Evolutionary conservation across 2,797 vertebrate species (phyloP), one percentile per base, ranked within the genome.

Genomic region (Cryptoprocta ferox): DNA sequence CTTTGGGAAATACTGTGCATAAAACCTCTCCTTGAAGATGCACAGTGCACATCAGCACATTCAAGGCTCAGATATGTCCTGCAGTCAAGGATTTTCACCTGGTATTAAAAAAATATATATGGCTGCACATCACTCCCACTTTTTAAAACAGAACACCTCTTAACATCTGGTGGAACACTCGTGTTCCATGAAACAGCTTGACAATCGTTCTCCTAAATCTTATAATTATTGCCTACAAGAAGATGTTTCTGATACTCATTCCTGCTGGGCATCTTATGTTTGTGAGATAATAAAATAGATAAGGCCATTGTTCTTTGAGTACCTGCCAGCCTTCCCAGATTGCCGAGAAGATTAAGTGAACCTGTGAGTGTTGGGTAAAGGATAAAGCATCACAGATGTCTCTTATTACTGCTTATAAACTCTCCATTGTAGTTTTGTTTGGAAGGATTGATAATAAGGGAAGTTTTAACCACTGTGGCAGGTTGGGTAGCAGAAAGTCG

Each of bases 31-130:
- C 37, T 56, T 79, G n/a, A 37, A 16, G 50, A 68, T 21, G 37
- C 70, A 45, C 9, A 53, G 66, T 48, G 35, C 19, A 5, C 11
- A 32, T 80, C 39, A 53, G 35, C 45, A 8, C 37, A 53, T 50
- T 73, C 82, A 89, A 88, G 68, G 30, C 73, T 73, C 48, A 59
- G 48, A 37, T 21, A 30, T 26, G 35, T 65, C 42, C 42, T 59
- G 24, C 19, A 79, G 50, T 75, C 66, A 85, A 71, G 50, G 82
- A 86, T 45, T 89, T 94, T 95, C 89, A 85, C 19, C 63, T 42
- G 66, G 21, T 42, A 48, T 81, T 24, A 42, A 73, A 84, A 95
- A 91, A 53, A 53, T 48, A 91, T 48, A 91, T 78, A 19, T 42
- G 42, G 88, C n/a, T 53, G 45, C 39, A 48, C 78, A 65, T 81